Evolutionary conservation across 2,888 invertebrate genomes (phyloP), one percentile per base, ranked within the genome.

Genomic region (Ophion costatus): DNA sequence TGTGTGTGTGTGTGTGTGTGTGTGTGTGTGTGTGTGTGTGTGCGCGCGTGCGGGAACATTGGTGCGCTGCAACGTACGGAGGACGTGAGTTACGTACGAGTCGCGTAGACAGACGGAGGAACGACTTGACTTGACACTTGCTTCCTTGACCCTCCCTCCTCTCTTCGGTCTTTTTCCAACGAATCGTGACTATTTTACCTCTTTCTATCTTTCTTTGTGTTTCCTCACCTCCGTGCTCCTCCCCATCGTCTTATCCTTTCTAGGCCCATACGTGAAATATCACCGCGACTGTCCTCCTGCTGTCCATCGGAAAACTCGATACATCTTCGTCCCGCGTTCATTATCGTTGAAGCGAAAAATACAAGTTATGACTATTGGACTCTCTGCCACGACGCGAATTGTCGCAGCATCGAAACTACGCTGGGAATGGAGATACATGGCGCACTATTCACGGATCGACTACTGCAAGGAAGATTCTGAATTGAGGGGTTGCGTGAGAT

Each of bases 31-130:
- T 11, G 51, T 51, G 51, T 14, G 51, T 1, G 11, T 51, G 10
- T 11, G 10, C 56, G 57, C 59, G 17, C n/a, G 45, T 24, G 42
- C 22, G 17, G 51, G 63, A 61, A 75, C 29, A 71, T 66, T 20
- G 22, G 71, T 76, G 56, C 70, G 75, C 57, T 45, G 74, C 67
- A 81, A 78, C 75, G 74, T 71, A 69, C 63, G 56, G 57, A 59
- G 73, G 61, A 82, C 81, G 79, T 84, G 81, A 80, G 76, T 79
- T 76, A 85, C 71, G 78, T 75, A 70, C 74, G 75, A 71, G 79
- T 67, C 78, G 75, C 56, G 33, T 45, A 70, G 64, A 81, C 78
- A n/a, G 78, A 75, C 64, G 33, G 69, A 74, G 78, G 24, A 71
- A 76, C 69, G 63, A 76, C 67, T 78, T 56, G 73, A 73, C 76